Conservation (phyloP, 2,888 invertebrate species). For the Apodemia duryi region DNA sequence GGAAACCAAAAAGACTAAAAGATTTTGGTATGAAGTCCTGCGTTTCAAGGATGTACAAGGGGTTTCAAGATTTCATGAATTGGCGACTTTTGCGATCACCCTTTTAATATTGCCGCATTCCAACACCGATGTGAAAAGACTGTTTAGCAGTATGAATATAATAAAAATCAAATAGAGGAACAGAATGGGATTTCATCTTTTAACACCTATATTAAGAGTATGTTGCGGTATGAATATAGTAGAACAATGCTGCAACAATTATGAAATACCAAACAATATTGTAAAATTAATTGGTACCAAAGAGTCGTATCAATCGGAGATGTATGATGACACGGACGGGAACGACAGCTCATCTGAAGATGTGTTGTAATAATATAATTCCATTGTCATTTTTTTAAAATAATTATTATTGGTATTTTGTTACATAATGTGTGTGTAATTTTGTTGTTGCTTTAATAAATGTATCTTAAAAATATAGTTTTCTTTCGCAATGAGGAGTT, state of each 20-base stretch:
- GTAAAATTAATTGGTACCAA: constrained; percentile 5
- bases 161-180: constrained; percentile 16
- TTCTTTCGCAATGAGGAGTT: constrained; percentile 2
- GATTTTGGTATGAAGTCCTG: not conserved
- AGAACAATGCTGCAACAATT: constrained; percentile 12
- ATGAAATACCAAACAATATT: not conserved
- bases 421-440: constrained; percentile 18
- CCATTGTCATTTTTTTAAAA: not conserved
- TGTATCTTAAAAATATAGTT: constrained; percentile 16
- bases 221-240: constrained; percentile 1
- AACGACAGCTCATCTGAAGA: constrained; percentile 17
- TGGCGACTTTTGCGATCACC: not conserved
- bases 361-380: constrained; percentile 17
- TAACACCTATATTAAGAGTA: constrained; percentile 15
- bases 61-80: not conserved
- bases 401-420: not conserved
- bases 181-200: not conserved
- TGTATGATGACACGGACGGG: constrained; percentile 13
- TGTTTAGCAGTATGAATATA: constrained; percentile 13
- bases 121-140: not conserved
- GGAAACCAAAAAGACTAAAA: not conserved
- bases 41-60: not conserved
- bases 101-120: not conserved
- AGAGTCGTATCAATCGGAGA: not conserved
- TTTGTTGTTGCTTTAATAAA: constrained; percentile 19